Conservation (phyloP, 2,797 vertebrate species). For the Parambassis ranga region DNA sequence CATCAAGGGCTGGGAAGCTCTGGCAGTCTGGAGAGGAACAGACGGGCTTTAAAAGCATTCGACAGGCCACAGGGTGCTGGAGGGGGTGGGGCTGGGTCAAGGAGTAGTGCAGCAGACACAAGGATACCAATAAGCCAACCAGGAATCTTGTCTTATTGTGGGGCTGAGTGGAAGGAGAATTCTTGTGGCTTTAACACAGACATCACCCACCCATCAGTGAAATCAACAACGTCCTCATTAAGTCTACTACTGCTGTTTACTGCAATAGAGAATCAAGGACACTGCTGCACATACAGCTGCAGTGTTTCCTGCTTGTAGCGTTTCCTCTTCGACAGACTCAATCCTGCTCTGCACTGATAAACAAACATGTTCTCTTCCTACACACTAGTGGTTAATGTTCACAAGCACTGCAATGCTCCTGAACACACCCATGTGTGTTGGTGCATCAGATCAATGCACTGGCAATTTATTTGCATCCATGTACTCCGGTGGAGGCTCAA, state of each 20-base stretch:
- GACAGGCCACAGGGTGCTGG: slow-evolving; percentile 53
- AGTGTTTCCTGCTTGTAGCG: slow-evolving; percentile 18
- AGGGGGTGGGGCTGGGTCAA: slow-evolving; percentile 57
- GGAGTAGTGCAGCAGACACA: slow-evolving; percentile 51
- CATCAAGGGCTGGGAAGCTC: slow-evolving; percentile 26
- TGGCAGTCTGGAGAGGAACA: slow-evolving; percentile 59
- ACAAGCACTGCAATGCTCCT: slow-evolving; percentile 14
- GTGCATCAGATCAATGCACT: slow-evolving; percentile 44
- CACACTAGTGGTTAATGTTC: background rate
- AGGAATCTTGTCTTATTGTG: slow-evolving; percentile 48
- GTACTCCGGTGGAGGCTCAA: slow-evolving; percentile 9
- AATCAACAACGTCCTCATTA: background rate
- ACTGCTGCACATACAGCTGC: slow-evolving; percentile 33
- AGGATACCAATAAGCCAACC: slow-evolving; percentile 61
- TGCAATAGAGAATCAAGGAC: slow-evolving; percentile 28
- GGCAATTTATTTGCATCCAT: slow-evolving; percentile 32
- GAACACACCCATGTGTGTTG: slow-evolving; percentile 27
- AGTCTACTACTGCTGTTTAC: background rate
- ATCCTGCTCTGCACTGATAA: background rate
- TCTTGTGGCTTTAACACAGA: background rate
- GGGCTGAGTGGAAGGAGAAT: slow-evolving; percentile 18
- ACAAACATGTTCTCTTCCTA: background rate
- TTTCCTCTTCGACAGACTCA: background rate
- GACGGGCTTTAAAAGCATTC: slow-evolving; percentile 65
- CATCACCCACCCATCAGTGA: slow-evolving; percentile 12